A percentile compares a stretch with the other conserved stretches of the same genome.
Conservation (phyloP, 2,888 invertebrate species). For the Theristus sp. region DNA sequence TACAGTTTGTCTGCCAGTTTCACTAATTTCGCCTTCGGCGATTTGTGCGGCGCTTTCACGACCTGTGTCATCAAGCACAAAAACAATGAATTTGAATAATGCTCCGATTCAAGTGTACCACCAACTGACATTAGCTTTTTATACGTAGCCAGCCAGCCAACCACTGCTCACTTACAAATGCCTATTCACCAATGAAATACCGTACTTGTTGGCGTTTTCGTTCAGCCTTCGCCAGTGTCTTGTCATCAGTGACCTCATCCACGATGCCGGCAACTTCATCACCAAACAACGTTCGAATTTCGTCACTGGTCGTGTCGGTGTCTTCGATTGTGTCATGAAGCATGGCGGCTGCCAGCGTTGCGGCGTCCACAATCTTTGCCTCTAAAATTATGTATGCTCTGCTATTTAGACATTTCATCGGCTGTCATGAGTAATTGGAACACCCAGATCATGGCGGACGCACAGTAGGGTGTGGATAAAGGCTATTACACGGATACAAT, state of each 20-base stretch:
- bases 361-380: slow-evolving; percentile 25
- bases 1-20: slow-evolving; percentile 63
- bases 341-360: slow-evolving; percentile 46
- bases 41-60: slow-evolving; percentile 40
- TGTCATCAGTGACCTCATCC: slow-evolving; percentile 50
- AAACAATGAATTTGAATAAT: neutral
- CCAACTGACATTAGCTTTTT: neutral
- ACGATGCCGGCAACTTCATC: slow-evolving; percentile 11
- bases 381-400: slow-evolving; percentile 19
- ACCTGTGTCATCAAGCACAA: too few species aligned
- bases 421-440: too few species aligned
- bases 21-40: slow-evolving; percentile 49
- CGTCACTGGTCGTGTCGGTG: slow-evolving; percentile 52
- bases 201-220: slow-evolving; percentile 37
- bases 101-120: neutral
- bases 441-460: too few species aligned
- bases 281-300: slow-evolving; percentile 39
- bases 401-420: too few species aligned
- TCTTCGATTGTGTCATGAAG: slow-evolving; percentile 69
- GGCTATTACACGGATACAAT: too few species aligned
- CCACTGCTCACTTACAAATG: too few species aligned
- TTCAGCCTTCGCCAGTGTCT: slow-evolving; percentile 42
- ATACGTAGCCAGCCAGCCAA: too few species aligned
- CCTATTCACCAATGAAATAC: too few species aligned
- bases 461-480: too few species aligned